Base-by-base conservation (phyloP, 2,888 invertebrate species). In the Amphipoea lucens region DNA sequence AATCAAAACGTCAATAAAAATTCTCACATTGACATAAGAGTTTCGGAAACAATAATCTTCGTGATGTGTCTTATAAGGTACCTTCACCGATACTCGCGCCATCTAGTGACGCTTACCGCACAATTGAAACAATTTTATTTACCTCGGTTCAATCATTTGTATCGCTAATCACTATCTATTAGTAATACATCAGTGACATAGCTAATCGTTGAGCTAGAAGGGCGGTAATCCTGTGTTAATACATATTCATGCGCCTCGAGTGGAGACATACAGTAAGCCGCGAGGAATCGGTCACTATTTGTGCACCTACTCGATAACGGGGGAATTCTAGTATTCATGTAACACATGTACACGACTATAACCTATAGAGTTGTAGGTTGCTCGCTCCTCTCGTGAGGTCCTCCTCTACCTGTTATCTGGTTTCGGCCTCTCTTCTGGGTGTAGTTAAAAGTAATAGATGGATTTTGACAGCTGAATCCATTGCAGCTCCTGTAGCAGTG, bases 231-330 rank as follows among this genome's bases (percentile, higher is more conserved):
- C 36, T 42, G 57, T 69, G 42, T 36, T 23, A 23, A 63, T 84
- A 74, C 66, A 63, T 74, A 72, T 78, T 70, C 62, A 74, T 54
- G 51, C 14, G 67, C 4, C 48, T 79, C 36, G 42, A 84, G 68
- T 60, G n/a, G 48, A 45, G 66, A 48, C 79, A 48, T 23, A 4
- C 12, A 75, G 48, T 66, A 42, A 7, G n/a, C 36, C 7, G 57
- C 48, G 12, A 29, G 48, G 60, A 80, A 78, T 77, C 67, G 48
- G 60, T 71, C 70, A 77, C 12, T 40, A 4, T 4, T n/a, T 75
- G 36, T 36, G 36, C 3, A 36, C 3, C 36, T 36, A 60, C 45
- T 68, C 40, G 48, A 78, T 60, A 60, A 11, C 54, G 63, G 40
- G 14, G 54, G 2, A 36, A 51, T 68, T 48, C 67, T 68, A 45